A percentile compares a stretch with the other conserved stretches of the same genome.
Conservation (phyloP, 2,797 vertebrate genomes). For the Ceryle rudis region DNA sequence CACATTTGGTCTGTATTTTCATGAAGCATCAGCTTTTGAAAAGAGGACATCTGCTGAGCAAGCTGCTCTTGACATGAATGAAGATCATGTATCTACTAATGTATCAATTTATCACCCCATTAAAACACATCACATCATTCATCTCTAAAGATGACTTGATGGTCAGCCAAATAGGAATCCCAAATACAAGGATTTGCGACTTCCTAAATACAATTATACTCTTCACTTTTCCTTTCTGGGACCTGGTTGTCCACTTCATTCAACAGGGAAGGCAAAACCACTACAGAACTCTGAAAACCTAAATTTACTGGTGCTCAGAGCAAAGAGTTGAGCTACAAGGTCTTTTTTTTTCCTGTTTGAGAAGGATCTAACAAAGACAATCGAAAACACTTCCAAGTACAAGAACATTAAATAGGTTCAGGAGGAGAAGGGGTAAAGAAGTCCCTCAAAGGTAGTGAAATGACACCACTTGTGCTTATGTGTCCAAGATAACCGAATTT, state of each 20-base stretch:
- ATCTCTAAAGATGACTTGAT: neutral
- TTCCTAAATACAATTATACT: neutral
- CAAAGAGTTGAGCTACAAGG: neutral
- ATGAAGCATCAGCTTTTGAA: neutral
- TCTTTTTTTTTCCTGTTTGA: neutral
- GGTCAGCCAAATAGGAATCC: neutral
- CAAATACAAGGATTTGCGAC: neutral
- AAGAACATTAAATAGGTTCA: neutral
- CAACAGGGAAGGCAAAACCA: neutral
- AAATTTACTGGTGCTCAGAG: accelerated
- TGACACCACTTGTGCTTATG: neutral
- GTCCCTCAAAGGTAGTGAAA: neutral
- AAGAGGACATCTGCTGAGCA: neutral
- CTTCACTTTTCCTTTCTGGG: neutral
- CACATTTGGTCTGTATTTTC: neutral
- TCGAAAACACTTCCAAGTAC: neutral
- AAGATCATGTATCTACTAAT: neutral
- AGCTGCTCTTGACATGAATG: neutral
- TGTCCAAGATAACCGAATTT: neutral
- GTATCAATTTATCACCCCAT: neutral
- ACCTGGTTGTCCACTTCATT: neutral
- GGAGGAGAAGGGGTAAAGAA: neutral
- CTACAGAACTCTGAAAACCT: neutral
- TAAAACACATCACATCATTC: neutral
- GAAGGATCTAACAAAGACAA: neutral